These are phyloP conservation scores for Drosophila punjabiensis DNA, from an alignment of 1,140 invertebrate genomes.

Conservation along the genomic window DNA sequence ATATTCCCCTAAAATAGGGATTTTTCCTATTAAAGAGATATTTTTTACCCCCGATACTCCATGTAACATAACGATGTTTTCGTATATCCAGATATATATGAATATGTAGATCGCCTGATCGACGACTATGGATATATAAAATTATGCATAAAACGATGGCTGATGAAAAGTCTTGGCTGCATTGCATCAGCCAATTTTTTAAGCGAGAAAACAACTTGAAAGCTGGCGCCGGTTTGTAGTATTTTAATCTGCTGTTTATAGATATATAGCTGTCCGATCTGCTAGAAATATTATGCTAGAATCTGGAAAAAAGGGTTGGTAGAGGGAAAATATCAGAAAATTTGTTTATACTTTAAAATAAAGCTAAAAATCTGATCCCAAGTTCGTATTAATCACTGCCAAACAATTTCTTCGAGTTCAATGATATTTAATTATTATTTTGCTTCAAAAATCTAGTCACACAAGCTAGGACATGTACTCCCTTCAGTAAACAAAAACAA, in stretches of 20 bases:
- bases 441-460: conserved; percentile 3
- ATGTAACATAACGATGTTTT: conserved; percentile 3
- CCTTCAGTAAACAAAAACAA: conserved; percentile 24
- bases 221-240: conserved; percentile 53
- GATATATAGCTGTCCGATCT: conserved; percentile 51
- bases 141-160: conserved; percentile 53
- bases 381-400: not conserved
- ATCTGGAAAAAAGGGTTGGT: not conserved
- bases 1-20: conserved; percentile 9
- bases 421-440: not conserved
- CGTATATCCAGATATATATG: conserved; percentile 16
- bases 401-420: not conserved
- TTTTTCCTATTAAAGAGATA: not conserved
- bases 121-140: conserved; percentile 18
- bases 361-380: not conserved
- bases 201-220: conserved; percentile 54
- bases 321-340: not conserved
- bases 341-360: not conserved
- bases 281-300: conserved; percentile 7
- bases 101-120: conserved; percentile 44
- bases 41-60: not conserved
- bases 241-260: conserved; percentile 57
- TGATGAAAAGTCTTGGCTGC: conserved; percentile 71
- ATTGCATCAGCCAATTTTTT: conserved; percentile 83
- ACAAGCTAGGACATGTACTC: not conserved